phyloP scores from a whole-genome alignment of 2,888 invertebrate species.

The Tortricodes alternella region DNA sequence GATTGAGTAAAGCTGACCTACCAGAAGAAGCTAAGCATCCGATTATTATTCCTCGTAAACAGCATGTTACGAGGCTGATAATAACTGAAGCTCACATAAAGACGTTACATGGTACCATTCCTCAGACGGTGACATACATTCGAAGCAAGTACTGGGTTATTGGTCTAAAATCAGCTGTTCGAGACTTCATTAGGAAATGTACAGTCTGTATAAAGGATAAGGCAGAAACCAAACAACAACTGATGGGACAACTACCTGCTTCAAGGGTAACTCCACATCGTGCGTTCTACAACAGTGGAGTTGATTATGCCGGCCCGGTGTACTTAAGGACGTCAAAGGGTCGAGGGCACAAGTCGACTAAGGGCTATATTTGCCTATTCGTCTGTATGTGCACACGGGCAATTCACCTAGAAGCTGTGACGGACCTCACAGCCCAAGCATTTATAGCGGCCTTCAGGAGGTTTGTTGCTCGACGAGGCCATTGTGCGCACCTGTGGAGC shows the following conservation, averaged over 20 bases:
- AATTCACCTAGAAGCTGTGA: slow-evolving; percentile 39
- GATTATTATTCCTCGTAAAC: slow-evolving; percentile 28
- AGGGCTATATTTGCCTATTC: slow-evolving; percentile 20
- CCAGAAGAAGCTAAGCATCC: slow-evolving; percentile 30
- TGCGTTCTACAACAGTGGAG: slow-evolving; percentile 4
- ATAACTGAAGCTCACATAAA: slow-evolving; percentile 30
- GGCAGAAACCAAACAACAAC: background rate
- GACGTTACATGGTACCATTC: slow-evolving; percentile 28
- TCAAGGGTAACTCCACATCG: slow-evolving; percentile 3
- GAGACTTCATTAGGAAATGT: background rate
- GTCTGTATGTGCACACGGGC: slow-evolving; percentile 33
- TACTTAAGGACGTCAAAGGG: background rate
- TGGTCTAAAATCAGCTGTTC: background rate
- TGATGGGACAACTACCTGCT: slow-evolving; percentile 4
- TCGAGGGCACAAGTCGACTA: background rate
- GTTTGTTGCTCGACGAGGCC: slow-evolving; percentile 28
- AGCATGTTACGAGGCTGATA: slow-evolving; percentile 24
- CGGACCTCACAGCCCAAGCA: slow-evolving; percentile 35
- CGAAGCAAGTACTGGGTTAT: slow-evolving; percentile 11
- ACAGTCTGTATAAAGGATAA: background rate
- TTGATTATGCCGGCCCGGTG: slow-evolving; percentile 7
- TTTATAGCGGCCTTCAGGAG: slow-evolving; percentile 29
- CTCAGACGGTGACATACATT: slow-evolving; percentile 9
- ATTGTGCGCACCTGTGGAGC: slow-evolving; percentile 32
- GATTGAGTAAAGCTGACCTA: slow-evolving; percentile 20